A percentile compares a stretch with the other conserved stretches of the same genome.
Evolutionary conservation across 2,888 invertebrate species (phyloP).

Genomic region (Rotaria macrura): DNA sequence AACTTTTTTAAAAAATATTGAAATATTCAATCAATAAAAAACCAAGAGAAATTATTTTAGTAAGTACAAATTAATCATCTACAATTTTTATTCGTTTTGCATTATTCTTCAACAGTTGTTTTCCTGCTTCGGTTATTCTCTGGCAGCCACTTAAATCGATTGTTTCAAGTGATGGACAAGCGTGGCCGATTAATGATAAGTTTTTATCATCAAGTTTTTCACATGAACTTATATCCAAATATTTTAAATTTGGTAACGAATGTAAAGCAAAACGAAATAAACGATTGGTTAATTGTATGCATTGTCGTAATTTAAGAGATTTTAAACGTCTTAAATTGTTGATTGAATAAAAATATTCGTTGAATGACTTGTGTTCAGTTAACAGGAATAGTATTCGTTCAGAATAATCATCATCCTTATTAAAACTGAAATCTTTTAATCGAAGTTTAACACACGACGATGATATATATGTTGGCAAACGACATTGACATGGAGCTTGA

Average conservation of each 20-base stretch:
- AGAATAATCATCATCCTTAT: not conserved
- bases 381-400: not conserved
- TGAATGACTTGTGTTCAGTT: not conserved
- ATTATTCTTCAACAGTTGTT: not conserved
- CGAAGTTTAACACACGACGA: not conserved
- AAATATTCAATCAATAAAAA: too few relatives aligned
- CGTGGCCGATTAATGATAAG: not conserved
- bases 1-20: too few relatives aligned
- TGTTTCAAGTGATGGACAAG: not conserved
- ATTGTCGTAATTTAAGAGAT: not conserved
- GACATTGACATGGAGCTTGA: not conserved
- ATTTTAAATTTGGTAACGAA: not conserved
- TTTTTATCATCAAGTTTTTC: not conserved
- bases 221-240: not conserved
- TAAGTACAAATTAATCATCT: not conserved
- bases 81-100: not conserved
- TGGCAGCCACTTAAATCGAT: not conserved
- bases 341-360: not conserved
- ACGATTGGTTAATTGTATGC: not conserved
- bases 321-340: not conserved
- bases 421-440: not conserved
- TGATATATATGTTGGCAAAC: not conserved
- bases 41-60: too few relatives aligned
- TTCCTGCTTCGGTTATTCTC: not conserved
- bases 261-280: not conserved